Evolutionary conservation across 2,113 vertebrate genomes (phyloP).

Genomic region (Ophthalmolycus amberensis): DNA sequence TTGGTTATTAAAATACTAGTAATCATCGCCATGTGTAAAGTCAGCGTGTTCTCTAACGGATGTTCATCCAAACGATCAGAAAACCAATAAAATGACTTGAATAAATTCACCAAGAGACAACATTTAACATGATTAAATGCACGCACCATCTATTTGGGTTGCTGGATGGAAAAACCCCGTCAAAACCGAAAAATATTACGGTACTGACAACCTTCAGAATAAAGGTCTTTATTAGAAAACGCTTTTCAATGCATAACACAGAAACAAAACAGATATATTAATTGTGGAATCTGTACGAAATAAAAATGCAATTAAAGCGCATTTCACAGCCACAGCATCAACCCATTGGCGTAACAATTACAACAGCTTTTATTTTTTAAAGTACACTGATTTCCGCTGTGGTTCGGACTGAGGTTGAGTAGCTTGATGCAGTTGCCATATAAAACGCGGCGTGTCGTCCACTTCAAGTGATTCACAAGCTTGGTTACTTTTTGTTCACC

Average conservation of each 20-base stretch:
- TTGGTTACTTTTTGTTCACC: too few species aligned
- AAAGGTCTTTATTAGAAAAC: background rate
- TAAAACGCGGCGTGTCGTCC: background rate
- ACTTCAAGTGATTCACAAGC: too few species aligned
- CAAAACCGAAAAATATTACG: background rate
- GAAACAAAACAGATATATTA: background rate
- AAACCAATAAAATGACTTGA: background rate
- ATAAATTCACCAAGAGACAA: background rate
- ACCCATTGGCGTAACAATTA: too few species aligned
- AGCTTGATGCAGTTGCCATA: background rate
- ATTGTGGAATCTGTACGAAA: background rate
- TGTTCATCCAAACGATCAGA: background rate
- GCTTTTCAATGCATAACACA: background rate
- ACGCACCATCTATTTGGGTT: fast-evolving
- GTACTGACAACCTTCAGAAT: constrained; percentile 3
- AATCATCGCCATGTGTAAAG: background rate
- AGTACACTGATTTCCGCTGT: background rate
- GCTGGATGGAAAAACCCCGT: too few species aligned
- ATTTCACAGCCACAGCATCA: too few species aligned
- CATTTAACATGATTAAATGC: background rate
- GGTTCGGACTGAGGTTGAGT: background rate
- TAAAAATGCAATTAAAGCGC: background rate
- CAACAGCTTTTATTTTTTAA: constrained; percentile 12
- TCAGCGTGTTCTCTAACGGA: too few species aligned
- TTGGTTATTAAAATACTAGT: background rate